Evolutionary conservation across 2,888 invertebrate species (phyloP).

Genomic region (Tetheella fluctuosa): DNA sequence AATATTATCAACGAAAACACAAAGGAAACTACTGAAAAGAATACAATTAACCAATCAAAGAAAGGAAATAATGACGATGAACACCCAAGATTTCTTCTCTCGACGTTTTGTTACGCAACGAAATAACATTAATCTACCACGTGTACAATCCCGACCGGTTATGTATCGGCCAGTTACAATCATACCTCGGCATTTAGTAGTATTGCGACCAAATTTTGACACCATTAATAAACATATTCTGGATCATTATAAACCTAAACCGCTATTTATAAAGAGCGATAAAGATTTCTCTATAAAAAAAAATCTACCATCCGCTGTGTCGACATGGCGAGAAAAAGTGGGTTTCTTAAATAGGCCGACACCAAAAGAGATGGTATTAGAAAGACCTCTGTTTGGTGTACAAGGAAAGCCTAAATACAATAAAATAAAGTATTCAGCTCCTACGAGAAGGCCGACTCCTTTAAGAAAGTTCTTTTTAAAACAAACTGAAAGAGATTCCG

Average conservation of each 20-base stretch:
- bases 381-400: conserved; percentile 30
- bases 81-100: conserved; percentile 51
- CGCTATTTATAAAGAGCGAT: conserved; percentile 37
- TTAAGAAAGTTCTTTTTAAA: conserved; percentile 29
- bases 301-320: conserved; percentile 32
- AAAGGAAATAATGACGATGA: conserved; percentile 42
- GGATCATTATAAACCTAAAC: conserved; percentile 36
- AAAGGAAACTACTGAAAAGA: conserved; percentile 42
- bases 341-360: conserved; percentile 26
- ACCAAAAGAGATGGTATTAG: conserved; percentile 27
- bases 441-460: conserved; percentile 21
- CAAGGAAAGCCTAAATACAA: neutral
- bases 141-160: conserved; percentile 8
- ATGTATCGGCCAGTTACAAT: conserved; percentile 20
- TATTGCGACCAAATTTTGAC: conserved; percentile 49
- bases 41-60: conserved; percentile 41
- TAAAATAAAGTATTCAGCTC: conserved; percentile 29
- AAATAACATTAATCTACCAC: conserved; percentile 23
- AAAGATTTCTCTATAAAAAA: conserved; percentile 40
- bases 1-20: conserved; percentile 31
- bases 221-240: conserved; percentile 24
- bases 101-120: conserved; percentile 32
- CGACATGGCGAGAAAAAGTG: conserved; percentile 44
- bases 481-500: conserved; percentile 24
- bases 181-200: conserved; percentile 26